Evolutionary conservation across 1,140 invertebrate genomes (phyloP).

Genomic region (Pogonomyrmex californicus): DNA sequence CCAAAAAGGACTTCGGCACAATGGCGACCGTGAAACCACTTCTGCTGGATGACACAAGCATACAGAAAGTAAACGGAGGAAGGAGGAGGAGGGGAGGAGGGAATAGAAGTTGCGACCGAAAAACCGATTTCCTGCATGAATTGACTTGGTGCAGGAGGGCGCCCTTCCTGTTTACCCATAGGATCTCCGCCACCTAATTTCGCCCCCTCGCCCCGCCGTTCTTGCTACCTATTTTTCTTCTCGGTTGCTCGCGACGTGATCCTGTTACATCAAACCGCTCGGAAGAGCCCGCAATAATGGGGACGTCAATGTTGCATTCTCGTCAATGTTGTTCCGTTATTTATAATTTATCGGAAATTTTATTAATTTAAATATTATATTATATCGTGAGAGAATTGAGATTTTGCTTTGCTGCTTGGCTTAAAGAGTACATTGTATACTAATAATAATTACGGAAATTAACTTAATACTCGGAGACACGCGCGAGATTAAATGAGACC

Average conservation of each 20-base stretch:
- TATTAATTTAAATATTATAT: neutral
- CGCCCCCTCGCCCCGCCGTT: slow-evolving; percentile 24
- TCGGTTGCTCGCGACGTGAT: slow-evolving; percentile 53
- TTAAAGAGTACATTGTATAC: neutral
- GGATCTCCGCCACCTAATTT: slow-evolving; percentile 72
- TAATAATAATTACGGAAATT: neutral
- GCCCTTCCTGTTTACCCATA: slow-evolving; percentile 75
- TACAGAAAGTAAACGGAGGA: neutral
- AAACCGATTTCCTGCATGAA: slow-evolving; percentile 80
- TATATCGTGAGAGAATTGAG: neutral
- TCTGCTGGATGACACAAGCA: slow-evolving; percentile 52
- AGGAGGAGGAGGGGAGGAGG: neutral
- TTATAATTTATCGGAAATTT: neutral
- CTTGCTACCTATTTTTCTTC: slow-evolving; percentile 22
- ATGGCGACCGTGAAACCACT: slow-evolving; percentile 64
- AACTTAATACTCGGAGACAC: neutral
- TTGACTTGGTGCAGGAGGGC: slow-evolving; percentile 68
- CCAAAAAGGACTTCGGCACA: slow-evolving; percentile 49
- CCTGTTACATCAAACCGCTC: slow-evolving; percentile 72
- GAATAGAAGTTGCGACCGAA: slow-evolving; percentile 62
- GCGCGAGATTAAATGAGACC: neutral
- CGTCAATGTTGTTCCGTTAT: slow-evolving; percentile 18
- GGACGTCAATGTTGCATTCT: neutral
- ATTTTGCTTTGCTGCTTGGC: neutral
- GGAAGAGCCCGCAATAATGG: slow-evolving; percentile 21